Evolutionary conservation across 2,888 invertebrate genomes (phyloP), one percentile per base, ranked within the genome.

Genomic region (Drosophila helvetica): DNA sequence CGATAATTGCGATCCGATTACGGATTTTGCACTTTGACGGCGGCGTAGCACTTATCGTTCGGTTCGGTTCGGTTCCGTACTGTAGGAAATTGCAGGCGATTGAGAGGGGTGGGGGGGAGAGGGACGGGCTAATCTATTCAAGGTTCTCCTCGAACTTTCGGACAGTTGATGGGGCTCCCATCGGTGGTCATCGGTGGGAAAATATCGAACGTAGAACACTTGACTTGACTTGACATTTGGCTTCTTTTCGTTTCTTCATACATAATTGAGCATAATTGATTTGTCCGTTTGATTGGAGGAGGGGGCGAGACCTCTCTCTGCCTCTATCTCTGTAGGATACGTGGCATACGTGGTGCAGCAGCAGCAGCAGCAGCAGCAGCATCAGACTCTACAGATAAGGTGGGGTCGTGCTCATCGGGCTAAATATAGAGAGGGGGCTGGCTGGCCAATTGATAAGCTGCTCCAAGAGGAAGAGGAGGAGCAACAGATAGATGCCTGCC

Each of bases 251-350:
- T 70, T 66, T 68, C 48, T 52, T 62, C 61, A 66, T 85, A 65
- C 78, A 78, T 80, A 82, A 83, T 82, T 82, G 75, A 78, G 51
- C 80, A 78, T 83, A 83, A 83, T 85, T 83, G 80, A 83, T 83
- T 82, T 78, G 79, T 68, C 75, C 79, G 64, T 69, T 70, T 60
- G 71, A 67, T 77, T 59, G 59, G 22, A 54, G 59, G 55, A 54
- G 48, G 7, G 62, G 50, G 38, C 18, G 6, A 50, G 43, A 33
- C 10, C 15, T 27, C 46, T 45, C 9, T 10, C n/a, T 48, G n/a
- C n/a, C n/a, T 15, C 53, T 22, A 22, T 53, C 15, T 42, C 47
- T 48, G 47, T 45, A 56, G 38, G 38, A 38, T 38, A 27, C 27
- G 38, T 38, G 38, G 15, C 38, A 38, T 38, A n/a, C 38, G 2